These are phyloP conservation scores for Teleiodes luculella DNA, from an alignment of 2,888 invertebrate genomes.

Conservation along the genomic window DNA sequence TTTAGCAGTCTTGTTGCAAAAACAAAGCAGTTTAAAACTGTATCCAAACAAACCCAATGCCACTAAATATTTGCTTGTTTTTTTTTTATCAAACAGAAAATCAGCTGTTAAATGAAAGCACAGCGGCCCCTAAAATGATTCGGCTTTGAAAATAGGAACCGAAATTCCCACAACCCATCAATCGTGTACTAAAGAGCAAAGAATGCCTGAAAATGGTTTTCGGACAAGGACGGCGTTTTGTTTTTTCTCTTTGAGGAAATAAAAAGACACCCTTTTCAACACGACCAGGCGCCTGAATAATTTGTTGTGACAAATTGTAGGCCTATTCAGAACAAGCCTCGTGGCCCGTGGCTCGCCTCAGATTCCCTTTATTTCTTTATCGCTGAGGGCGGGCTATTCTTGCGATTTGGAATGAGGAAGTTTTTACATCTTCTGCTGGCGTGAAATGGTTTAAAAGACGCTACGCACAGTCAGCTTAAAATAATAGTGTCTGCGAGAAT, in stretches of 20 bases:
- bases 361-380: conserved; percentile 4
- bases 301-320: conserved; percentile 62
- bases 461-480: not conserved
- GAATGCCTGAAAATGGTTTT: not conserved
- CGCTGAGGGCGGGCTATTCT: conserved; percentile 5
- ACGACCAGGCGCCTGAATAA: conserved; percentile 54
- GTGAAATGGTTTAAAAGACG: not conserved
- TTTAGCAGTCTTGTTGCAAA: no score
- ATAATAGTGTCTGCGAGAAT: not conserved
- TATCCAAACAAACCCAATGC: no score
- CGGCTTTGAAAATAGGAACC: not conserved
- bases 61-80: no score
- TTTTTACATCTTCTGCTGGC: not conserved
- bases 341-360: not conserved
- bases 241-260: conserved; percentile 2
- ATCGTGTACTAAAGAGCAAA: conserved; percentile 4
- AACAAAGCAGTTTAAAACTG: no score
- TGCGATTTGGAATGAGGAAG: not conserved
- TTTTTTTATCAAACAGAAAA: no score
- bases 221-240: not conserved
- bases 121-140: not conserved
- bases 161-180: not conserved
- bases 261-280: conserved; percentile 51
- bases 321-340: conserved; percentile 53
- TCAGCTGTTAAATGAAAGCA: not conserved